Percentiles rank a stretch among this genome's conserved stretches.
These are phyloP conservation scores for Heliornis fulica DNA, from an alignment of 2,113 vertebrate species.

Conservation along the genomic window DNA sequence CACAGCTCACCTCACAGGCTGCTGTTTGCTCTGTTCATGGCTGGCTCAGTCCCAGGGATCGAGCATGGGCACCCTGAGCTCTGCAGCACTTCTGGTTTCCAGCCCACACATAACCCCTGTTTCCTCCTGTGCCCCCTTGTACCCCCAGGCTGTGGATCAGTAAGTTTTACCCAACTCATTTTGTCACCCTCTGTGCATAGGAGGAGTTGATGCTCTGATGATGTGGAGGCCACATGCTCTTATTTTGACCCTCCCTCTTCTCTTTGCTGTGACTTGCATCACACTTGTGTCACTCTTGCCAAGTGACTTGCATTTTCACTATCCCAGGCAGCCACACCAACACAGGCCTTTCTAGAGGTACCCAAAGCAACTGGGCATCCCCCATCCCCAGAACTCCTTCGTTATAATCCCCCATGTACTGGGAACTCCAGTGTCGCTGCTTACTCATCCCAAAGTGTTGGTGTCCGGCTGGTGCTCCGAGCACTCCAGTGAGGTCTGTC, in stretches of 20 bases:
- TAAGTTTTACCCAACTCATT: background rate
- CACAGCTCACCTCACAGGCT: background rate
- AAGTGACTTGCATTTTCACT: background rate
- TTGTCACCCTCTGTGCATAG: background rate
- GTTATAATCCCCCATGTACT: no score
- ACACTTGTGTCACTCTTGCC: background rate
- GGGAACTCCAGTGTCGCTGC: background rate
- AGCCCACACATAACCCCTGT: background rate
- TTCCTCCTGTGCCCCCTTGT: background rate
- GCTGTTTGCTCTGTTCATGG: background rate
- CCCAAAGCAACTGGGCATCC: rapidly evolving
- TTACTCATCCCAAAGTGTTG: background rate
- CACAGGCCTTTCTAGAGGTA: background rate
- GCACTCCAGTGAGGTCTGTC: background rate
- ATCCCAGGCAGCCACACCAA: background rate
- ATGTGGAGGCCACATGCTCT: background rate
- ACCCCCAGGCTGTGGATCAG: background rate
- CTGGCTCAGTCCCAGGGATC: rapidly evolving
- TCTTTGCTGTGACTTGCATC: background rate
- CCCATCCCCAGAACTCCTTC: no score
- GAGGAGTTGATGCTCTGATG: background rate
- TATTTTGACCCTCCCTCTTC: background rate
- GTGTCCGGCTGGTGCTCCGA: background rate
- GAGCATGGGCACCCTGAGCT: background rate
- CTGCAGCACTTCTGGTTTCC: background rate